Percentiles rank a stretch among this genome's conserved stretches.
phyloP scores from a whole-genome alignment of 2,797 vertebrate genomes.

The Miichthys miiuy region DNA sequence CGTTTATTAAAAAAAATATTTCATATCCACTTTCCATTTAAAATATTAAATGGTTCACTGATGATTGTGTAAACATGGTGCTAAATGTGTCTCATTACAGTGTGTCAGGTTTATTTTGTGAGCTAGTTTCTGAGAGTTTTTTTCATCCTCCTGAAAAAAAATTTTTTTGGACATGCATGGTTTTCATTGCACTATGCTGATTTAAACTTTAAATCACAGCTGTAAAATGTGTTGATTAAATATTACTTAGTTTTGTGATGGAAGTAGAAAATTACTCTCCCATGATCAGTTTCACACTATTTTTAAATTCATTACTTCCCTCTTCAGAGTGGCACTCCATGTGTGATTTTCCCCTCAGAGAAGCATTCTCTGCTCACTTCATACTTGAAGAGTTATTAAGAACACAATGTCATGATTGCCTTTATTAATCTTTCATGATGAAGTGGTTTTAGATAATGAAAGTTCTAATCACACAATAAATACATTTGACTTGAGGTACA shows the following conservation, averaged over 20 bases:
- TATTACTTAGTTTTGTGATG: background rate
- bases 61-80: too few relatives aligned
- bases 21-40: too few relatives aligned
- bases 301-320: slow-evolving; percentile 16
- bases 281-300: slow-evolving; percentile 16
- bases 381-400: slow-evolving; percentile 38
- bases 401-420: slow-evolving; percentile 13
- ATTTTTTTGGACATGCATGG: too few relatives aligned
- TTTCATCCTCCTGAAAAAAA: too few relatives aligned
- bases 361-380: slow-evolving; percentile 10
- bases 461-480: slow-evolving; percentile 20
- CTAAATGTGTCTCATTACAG: too few relatives aligned
- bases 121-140: too few relatives aligned
- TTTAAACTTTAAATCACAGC: too few relatives aligned
- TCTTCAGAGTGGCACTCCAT: background rate
- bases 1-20: too few relatives aligned
- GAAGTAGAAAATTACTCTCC: background rate
- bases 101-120: too few relatives aligned
- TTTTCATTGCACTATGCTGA: too few relatives aligned
- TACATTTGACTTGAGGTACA: background rate
- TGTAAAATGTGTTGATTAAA: slow-evolving; percentile 16
- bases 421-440: slow-evolving; percentile 19
- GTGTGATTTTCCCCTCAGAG: slow-evolving; percentile 15
- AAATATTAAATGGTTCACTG: too few relatives aligned
- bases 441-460: slow-evolving; percentile 24